These are phyloP conservation scores for Pristionchus fissidentatus DNA, from an alignment of 2,888 invertebrate species.

Conservation along the genomic window DNA sequence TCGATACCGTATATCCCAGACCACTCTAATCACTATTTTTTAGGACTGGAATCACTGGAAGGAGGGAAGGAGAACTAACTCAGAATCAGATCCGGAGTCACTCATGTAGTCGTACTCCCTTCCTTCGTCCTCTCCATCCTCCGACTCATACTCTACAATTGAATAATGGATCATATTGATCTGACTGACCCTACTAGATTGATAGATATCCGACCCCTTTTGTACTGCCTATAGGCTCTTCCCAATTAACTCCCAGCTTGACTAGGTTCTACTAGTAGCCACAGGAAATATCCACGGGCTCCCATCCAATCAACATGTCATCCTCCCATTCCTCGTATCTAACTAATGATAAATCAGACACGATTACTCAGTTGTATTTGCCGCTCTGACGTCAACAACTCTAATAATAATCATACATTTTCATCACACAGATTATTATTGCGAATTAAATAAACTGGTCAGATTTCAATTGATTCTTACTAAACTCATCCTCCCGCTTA, in stretches of 20 bases:
- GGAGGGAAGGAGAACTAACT: slow-evolving; percentile 54
- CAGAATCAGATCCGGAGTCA: slow-evolving; percentile 74
- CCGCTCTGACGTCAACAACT: too few species aligned
- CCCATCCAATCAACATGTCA: not conserved
- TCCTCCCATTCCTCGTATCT: slow-evolving; percentile 24
- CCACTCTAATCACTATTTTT: slow-evolving; percentile 1
- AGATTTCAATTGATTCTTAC: too few species aligned
- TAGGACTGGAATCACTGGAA: not conserved
- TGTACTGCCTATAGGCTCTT: slow-evolving; percentile 2
- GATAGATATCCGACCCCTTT: too few species aligned
- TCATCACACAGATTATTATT: too few species aligned
- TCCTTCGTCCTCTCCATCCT: slow-evolving; percentile 74
- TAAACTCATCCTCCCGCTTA: too few species aligned
- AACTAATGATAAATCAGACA: not conserved
- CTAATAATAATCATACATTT: too few species aligned
- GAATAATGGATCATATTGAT: slow-evolving; percentile 37
- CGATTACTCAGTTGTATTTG: too few species aligned
- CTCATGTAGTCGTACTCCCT: slow-evolving; percentile 75
- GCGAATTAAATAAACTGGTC: too few species aligned
- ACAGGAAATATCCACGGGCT: not conserved
- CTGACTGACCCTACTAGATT: not conserved
- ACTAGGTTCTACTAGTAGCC: not conserved
- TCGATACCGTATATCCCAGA: not conserved
- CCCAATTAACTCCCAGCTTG: not conserved
- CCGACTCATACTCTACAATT: slow-evolving; percentile 70